Evolutionary conservation across 2,113 vertebrate species (phyloP).

Genomic region (Chloebia gouldiae): DNA sequence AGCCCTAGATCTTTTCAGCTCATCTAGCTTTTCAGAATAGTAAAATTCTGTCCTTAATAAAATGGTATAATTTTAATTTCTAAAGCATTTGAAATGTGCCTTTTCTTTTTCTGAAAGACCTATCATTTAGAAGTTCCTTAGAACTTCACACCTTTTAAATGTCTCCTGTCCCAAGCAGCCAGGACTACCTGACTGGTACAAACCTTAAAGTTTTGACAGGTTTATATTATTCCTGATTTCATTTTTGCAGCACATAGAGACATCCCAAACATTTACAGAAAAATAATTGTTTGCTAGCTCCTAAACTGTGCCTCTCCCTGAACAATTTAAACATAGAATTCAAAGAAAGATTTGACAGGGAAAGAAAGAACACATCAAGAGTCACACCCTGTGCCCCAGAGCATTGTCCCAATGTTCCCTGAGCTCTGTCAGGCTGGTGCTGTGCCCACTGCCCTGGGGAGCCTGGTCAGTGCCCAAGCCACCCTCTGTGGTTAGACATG

Average conservation of each 20-base stretch:
- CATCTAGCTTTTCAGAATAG: neutral
- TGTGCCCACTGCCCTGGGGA: neutral
- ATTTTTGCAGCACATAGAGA: neutral
- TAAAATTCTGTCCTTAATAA: neutral
- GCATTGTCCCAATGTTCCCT: accelerated
- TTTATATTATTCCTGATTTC: neutral
- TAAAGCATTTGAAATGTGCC: neutral
- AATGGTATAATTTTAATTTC: neutral
- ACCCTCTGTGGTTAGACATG: neutral
- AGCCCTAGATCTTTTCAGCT: neutral
- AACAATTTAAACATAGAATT: neutral
- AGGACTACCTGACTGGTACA: neutral
- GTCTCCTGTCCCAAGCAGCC: neutral
- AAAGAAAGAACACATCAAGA: neutral
- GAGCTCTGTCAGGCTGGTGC: neutral
- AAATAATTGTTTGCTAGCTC: neutral
- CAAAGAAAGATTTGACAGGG: neutral
- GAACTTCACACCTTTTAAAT: neutral
- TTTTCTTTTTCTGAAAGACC: neutral
- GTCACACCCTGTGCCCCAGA: no score
- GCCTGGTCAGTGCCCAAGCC: neutral
- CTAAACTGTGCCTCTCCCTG: neutral
- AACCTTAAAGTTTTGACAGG: neutral
- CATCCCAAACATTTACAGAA: neutral
- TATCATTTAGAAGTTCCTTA: neutral